Evolutionary conservation across 1,140 invertebrate species (phyloP).

Genomic region (Drosophila fuyamai): DNA sequence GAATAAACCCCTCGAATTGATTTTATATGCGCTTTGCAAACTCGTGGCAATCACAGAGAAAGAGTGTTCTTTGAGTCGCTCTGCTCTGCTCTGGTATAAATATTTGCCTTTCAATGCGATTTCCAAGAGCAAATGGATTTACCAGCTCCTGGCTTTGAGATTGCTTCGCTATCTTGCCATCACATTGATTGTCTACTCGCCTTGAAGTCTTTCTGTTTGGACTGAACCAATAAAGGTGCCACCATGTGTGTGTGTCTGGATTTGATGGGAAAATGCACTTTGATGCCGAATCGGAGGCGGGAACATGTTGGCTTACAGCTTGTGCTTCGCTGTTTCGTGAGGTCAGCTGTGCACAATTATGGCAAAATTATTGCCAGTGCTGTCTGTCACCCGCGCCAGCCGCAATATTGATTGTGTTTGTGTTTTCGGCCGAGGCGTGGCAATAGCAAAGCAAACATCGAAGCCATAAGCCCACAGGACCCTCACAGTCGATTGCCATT

Average conservation of each 20-base stretch:
- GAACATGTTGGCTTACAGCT: neutral
- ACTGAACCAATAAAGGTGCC: constrained; percentile 31
- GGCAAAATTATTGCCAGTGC: constrained; percentile 40
- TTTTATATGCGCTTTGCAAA: constrained; percentile 35
- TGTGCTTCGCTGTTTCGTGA: constrained; percentile 6
- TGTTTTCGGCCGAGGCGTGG: constrained; percentile 21
- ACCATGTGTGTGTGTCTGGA: constrained; percentile 13
- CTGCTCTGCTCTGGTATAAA: constrained; percentile 28
- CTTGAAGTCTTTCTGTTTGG: constrained; percentile 20
- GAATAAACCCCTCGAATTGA: constrained; percentile 28
- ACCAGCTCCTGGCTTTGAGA: constrained; percentile 16
- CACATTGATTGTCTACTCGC: constrained; percentile 30
- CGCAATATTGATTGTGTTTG: constrained; percentile 39
- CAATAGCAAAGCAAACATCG: constrained; percentile 55
- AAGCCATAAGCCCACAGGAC: constrained; percentile 49
- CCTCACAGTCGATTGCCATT: constrained; percentile 26
- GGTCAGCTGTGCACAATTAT: constrained; percentile 52
- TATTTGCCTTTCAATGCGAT: constrained; percentile 40
- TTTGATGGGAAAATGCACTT: constrained; percentile 50
- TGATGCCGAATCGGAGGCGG: constrained; percentile 5
- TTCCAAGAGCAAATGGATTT: constrained; percentile 36
- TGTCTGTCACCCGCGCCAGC: constrained; percentile 12
- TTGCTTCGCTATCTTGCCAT: constrained; percentile 31
- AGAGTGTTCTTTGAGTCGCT: neutral
- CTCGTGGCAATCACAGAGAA: constrained; percentile 17